Base-by-base conservation (phyloP, 2,888 invertebrate species). In the Orthosia cruda region DNA sequence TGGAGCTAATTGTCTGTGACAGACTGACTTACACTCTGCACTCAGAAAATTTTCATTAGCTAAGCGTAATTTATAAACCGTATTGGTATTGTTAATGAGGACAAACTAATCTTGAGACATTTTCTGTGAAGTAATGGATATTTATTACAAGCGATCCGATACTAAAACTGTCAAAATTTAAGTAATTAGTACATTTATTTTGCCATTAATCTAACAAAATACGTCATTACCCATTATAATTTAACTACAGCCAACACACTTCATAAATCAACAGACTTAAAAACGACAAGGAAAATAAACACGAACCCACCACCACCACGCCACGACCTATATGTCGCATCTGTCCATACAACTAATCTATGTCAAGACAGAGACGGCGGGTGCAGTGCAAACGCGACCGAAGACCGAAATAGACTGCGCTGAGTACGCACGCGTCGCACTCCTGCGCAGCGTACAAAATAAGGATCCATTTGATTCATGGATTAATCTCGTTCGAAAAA, bases 341-440 rank as follows among this genome's bases (percentile, higher is more conserved):
- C 91, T 91, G 84, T 58, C 9, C 45, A 61, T 70, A 58, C 58
- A 49, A 67, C 91, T 49, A 66, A 83, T 96, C 96, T 95, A 84
- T 95, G 95, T 45, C 86, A 89, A 91, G 94, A 94, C 91, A 91
- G 93, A 93, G 95, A 92, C 91, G 91, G 92, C 91, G 90, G 92
- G 80, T 92, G 93, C 93, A 92, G 88, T 89, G 88, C 89, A 89
- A 90, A 86, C 88, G 90, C 87, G 93, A 95, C 94, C 93, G 93
- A 96, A 96, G 92, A 95, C 94, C 93, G 93, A 96, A 96, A 96
- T 96, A 96, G 96, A 95, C 87, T 85, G 92, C 88, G 91, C 83
- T 85, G 89, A 87, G 94, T 90, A 89, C 93, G 91, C 88, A 83
- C 87, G 81, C 74, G 80, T 65, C 91, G 87, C 92, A 92, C 94